Percentiles rank a stretch among this genome's conserved stretches.
phyloP scores from a whole-genome alignment of 2,888 invertebrate species.

The Dilophus febrilis region DNA sequence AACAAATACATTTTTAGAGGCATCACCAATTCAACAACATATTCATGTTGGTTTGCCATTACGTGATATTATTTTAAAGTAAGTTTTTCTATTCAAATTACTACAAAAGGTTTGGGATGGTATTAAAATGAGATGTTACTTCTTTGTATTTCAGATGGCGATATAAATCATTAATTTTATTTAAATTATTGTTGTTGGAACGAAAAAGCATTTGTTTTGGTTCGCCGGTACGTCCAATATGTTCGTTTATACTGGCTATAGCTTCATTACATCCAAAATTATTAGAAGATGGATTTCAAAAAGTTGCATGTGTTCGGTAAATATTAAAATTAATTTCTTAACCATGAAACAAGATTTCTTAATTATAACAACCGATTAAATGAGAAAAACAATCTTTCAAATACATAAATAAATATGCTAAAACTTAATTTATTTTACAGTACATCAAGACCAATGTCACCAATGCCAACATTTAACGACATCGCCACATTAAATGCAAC shows the following conservation, averaged over 20 bases:
- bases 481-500: conserved; percentile 16
- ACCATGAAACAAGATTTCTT: conserved; percentile 1
- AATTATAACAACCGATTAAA: too few relatives aligned
- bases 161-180: conserved; percentile 80
- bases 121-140: neutral
- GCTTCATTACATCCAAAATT: conserved; percentile 81
- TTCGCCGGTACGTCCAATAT: conserved; percentile 79
- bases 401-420: neutral
- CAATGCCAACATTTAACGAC: conserved; percentile 43
- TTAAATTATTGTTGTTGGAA: conserved; percentile 81
- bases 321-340: conserved; percentile 12
- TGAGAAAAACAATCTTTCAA: neutral
- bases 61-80: conserved; percentile 19
- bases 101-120: too few relatives aligned
- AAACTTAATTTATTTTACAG: conserved; percentile 20
- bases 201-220: conserved; percentile 81
- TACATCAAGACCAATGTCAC: conserved; percentile 53
- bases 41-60: conserved; percentile 27
- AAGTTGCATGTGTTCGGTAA: conserved; percentile 67
- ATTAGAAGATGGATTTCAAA: conserved; percentile 65
- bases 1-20: conserved; percentile 34
- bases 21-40: conserved; percentile 35
- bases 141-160: conserved; percentile 44
- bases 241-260: conserved; percentile 70
- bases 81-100: too few relatives aligned